Percentiles rank a stretch among this genome's conserved stretches.
These are phyloP conservation scores for Platysternon megacephalum DNA, from an alignment of 2,113 vertebrate species.

Conservation along the genomic window DNA sequence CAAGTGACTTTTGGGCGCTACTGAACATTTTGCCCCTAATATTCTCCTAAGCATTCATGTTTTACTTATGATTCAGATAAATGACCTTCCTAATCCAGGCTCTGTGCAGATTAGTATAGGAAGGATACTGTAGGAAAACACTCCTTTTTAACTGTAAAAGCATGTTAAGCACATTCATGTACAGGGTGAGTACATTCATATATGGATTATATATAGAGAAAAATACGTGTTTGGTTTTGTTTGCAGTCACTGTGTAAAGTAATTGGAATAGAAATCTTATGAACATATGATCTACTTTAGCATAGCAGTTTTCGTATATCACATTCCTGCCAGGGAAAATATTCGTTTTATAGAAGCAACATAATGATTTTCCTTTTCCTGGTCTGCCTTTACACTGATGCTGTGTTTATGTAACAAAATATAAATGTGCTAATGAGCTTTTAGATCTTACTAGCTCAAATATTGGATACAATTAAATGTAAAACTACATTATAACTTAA, in stretches of 20 bases:
- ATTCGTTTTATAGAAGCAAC: not conserved
- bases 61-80: not conserved
- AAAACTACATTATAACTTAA: constrained; percentile 66
- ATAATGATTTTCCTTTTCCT: not conserved
- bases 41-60: not conserved
- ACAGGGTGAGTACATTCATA: accelerated
- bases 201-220: accelerated
- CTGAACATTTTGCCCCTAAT: not conserved
- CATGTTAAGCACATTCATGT: accelerated
- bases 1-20: not conserved
- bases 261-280: not conserved
- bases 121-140: accelerated
- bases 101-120: not conserved
- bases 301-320: accelerated
- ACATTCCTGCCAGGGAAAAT: not conserved
- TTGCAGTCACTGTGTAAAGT: not conserved
- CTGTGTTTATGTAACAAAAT: constrained; percentile 63
- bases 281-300: accelerated
- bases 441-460: constrained; percentile 73
- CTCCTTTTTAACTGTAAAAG: not conserved
- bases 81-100: not conserved
- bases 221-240: not conserved
- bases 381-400: constrained; percentile 42
- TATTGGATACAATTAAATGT: constrained; percentile 71
- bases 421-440: constrained; percentile 69